Evolutionary conservation across 1,140 invertebrate species (phyloP).

Genomic region (Teleopsis dalmanni): DNA sequence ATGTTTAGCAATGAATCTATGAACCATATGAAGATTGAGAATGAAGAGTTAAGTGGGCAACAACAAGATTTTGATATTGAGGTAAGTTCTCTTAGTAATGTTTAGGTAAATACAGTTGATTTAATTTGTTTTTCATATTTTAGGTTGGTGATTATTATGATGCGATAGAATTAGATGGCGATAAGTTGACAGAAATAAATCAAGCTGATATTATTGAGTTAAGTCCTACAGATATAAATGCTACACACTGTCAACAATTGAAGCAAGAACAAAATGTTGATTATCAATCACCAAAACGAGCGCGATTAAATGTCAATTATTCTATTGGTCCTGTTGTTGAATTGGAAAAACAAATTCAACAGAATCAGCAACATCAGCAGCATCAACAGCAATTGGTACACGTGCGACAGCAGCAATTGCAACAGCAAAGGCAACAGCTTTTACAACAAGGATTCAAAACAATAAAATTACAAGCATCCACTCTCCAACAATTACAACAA

Average conservation of each 20-base stretch:
- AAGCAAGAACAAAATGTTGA: constrained; percentile 13
- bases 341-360: constrained; percentile 19
- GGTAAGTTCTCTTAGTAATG: constrained; percentile 19
- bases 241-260: too few relatives aligned
- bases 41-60: neutral
- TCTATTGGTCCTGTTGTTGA: constrained; percentile 38
- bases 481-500: constrained; percentile 7
- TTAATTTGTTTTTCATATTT: neutral
- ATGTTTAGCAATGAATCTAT: constrained; percentile 13
- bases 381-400: constrained; percentile 5
- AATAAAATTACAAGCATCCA: too few relatives aligned
- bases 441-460: neutral
- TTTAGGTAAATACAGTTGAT: neutral
- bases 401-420: constrained; percentile 4
- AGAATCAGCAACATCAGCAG: constrained; percentile 8
- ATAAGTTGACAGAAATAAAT: constrained; percentile 44
- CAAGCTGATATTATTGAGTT: constrained; percentile 32
- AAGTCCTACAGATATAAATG: constrained; percentile 35
- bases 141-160: constrained; percentile 47
- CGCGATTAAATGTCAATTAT: constrained; percentile 39
- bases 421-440: constrained; percentile 4
- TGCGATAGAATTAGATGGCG: constrained; percentile 49
- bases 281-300: constrained; percentile 29
- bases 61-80: constrained; percentile 35
- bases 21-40: neutral